These are phyloP conservation scores for Trematomus loennbergii DNA, from an alignment of 2,113 vertebrate genomes.

Conservation along the genomic window DNA sequence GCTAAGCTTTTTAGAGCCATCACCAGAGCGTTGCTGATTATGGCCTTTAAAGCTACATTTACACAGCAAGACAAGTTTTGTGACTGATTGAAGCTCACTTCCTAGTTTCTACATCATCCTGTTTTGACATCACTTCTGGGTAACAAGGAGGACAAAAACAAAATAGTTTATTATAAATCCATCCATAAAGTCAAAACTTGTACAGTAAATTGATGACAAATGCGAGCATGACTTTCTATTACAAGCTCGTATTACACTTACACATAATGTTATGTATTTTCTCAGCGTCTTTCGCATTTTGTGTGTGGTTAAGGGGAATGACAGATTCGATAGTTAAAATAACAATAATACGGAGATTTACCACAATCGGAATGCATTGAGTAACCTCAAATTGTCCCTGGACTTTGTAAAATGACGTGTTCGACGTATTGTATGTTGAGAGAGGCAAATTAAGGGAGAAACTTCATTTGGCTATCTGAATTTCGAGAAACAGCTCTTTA, in stretches of 20 bases:
- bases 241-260: constrained; percentile 38
- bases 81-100: constrained; percentile 34
- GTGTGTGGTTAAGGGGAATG: constrained; percentile 39
- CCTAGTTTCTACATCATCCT: constrained; percentile 16
- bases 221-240: constrained; percentile 32
- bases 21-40: constrained; percentile 64
- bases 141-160: constrained; percentile 35
- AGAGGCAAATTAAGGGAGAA: constrained; percentile 32
- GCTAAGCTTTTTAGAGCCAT: constrained; percentile 64
- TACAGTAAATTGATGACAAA: constrained; percentile 50
- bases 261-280: constrained; percentile 48
- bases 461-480: constrained; percentile 36
- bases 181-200: constrained; percentile 22
- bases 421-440: too few species aligned
- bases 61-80: background rate
- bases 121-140: constrained; percentile 36
- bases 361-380: constrained; percentile 46
- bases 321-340: constrained; percentile 48
- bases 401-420: constrained; percentile 31
- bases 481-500: constrained; percentile 22
- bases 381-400: constrained; percentile 53
- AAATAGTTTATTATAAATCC: constrained; percentile 24
- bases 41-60: constrained; percentile 53
- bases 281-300: constrained; percentile 14
- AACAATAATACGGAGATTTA: constrained; percentile 63